A percentile compares a stretch with the other conserved stretches of the same genome.
phyloP scores from a whole-genome alignment of 2,113 vertebrate genomes.

The Psephotus haematonotus region DNA sequence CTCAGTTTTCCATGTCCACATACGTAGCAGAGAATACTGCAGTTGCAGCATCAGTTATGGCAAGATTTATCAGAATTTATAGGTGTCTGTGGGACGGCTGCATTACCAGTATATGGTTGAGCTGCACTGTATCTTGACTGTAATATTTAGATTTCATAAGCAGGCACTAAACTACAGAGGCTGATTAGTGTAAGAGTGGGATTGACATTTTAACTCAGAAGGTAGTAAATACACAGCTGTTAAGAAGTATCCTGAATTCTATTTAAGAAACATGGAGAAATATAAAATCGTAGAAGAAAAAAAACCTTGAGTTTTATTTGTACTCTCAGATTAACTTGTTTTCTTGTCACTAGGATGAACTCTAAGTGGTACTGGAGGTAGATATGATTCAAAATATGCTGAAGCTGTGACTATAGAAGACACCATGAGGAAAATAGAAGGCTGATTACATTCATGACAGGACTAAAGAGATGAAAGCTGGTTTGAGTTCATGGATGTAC shows the following conservation, averaged over 20 bases:
- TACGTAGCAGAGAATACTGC: background rate
- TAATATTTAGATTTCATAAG: background rate
- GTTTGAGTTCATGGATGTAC: background rate
- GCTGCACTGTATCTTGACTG: background rate
- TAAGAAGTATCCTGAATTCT: background rate
- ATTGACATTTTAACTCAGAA: background rate
- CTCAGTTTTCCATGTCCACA: background rate
- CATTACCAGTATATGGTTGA: rapidly evolving
- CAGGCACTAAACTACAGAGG: background rate
- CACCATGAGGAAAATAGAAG: conserved; percentile 28
- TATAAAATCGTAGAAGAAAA: background rate
- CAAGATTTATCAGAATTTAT: background rate
- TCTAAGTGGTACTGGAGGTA: conserved; percentile 56
- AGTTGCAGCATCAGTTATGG: background rate
- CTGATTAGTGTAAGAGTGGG: background rate
- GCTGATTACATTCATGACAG: background rate
- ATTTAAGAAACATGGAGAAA: background rate
- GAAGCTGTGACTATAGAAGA: conserved; percentile 58
- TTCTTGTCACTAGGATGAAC: conserved; percentile 75
- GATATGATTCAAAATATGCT: background rate
- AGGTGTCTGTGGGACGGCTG: background rate
- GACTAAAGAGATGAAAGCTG: background rate
- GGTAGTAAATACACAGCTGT: background rate
- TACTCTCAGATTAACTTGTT: background rate
- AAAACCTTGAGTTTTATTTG: background rate